Percentiles rank a stretch among this genome's conserved stretches.
These are phyloP conservation scores for Rhorus exstirpatorius DNA, from an alignment of 2,888 invertebrate genomes.

Conservation along the genomic window DNA sequence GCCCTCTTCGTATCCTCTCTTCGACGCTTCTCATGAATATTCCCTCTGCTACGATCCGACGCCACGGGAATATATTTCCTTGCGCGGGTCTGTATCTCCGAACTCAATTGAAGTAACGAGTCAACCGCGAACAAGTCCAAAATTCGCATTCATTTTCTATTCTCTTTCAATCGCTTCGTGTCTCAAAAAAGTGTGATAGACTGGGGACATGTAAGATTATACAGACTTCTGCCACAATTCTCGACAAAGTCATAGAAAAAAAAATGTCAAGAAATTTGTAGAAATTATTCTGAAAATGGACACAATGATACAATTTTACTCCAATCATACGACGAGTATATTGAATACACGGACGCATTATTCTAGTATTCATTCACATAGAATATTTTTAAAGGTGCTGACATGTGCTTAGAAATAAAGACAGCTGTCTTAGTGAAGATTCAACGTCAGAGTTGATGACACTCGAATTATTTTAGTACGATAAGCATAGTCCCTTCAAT, in stretches of 20 bases:
- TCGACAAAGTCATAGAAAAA: no score
- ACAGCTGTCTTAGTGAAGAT: neutral
- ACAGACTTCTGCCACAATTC: no score
- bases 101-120: neutral
- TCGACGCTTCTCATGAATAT: neutral
- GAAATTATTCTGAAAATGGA: no score
- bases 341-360: neutral
- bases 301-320: no score
- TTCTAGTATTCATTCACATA: neutral
- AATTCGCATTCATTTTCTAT: slow-evolving; percentile 4
- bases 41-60: slow-evolving; percentile 7
- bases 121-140: neutral
- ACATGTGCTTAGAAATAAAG: neutral
- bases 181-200: neutral
- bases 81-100: neutral
- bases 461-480: neutral
- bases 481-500: slow-evolving; percentile 8
- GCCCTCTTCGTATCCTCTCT: slow-evolving; percentile 23
- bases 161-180: neutral
- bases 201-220: no score
- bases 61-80: slow-evolving; percentile 1
- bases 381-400: slow-evolving; percentile 12
- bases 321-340: no score
- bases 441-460: neutral
- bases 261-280: no score